These are phyloP conservation scores for Bombylius major DNA, from an alignment of 2,888 invertebrate genomes.

Conservation along the genomic window DNA sequence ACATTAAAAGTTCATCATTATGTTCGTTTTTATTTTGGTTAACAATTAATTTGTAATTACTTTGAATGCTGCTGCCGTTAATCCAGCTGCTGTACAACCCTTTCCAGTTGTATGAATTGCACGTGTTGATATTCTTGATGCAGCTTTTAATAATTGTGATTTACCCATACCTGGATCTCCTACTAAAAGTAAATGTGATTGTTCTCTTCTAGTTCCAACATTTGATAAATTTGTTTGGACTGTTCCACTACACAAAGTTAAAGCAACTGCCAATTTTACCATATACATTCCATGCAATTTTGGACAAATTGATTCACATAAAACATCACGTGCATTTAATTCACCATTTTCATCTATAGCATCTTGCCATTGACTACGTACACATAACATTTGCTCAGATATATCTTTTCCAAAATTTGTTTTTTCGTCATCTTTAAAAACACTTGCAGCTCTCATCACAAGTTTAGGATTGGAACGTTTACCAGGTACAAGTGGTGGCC, in stretches of 20 bases:
- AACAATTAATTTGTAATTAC: constrained; percentile 35
- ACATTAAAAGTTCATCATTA: constrained; percentile 4
- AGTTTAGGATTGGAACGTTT: constrained; percentile 8
- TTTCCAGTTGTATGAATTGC: constrained; percentile 78
- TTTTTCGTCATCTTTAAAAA: constrained; percentile 52
- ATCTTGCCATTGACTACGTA: constrained; percentile 13
- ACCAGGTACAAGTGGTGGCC: constrained; percentile 48
- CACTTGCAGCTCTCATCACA: constrained; percentile 33
- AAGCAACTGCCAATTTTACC: constrained; percentile 71
- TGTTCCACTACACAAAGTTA: constrained; percentile 42
- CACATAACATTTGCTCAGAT: constrained; percentile 35
- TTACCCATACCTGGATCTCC: constrained; percentile 87
- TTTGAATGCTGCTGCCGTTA: constrained; percentile 77
- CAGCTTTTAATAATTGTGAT: constrained; percentile 68
- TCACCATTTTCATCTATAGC: constrained; percentile 46
- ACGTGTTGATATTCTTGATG: constrained; percentile 38
- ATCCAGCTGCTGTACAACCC: constrained; percentile 74
- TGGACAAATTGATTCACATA: constrained; percentile 72
- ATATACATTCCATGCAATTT: constrained; percentile 73
- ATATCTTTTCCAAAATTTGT: constrained; percentile 54
- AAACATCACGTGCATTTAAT: constrained; percentile 60
- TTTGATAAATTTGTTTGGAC: constrained; percentile 24
- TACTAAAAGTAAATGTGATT: constrained; percentile 72
- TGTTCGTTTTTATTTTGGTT: background rate
- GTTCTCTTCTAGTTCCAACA: constrained; percentile 48